phyloP scores from a whole-genome alignment of 2,888 invertebrate genomes.

The Ceramica pisi region DNA sequence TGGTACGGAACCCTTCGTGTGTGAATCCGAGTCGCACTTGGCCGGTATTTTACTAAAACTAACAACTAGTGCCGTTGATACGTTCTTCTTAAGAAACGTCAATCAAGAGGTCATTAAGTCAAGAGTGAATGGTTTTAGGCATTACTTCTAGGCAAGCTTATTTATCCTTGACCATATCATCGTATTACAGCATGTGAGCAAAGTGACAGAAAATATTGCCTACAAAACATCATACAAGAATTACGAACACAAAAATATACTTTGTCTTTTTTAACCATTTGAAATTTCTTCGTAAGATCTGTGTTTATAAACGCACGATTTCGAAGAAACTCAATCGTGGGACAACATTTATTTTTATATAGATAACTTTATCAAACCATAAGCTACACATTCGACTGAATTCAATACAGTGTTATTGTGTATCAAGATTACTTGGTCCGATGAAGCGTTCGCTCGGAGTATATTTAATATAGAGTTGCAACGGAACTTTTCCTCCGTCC shows the following conservation, averaged over 20 bases:
- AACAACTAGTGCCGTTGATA: too few relatives aligned
- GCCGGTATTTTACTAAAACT: too few relatives aligned
- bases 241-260: not conserved
- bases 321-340: not conserved
- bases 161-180: too few relatives aligned
- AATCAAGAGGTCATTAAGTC: too few relatives aligned
- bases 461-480: conserved; percentile 39
- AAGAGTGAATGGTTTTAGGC: too few relatives aligned
- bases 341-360: not conserved
- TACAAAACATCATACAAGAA: not conserved
- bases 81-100: too few relatives aligned
- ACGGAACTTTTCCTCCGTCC: not conserved
- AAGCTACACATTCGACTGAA: conserved; percentile 39
- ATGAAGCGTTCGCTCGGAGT: conserved; percentile 52
- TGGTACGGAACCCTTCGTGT: too few relatives aligned
- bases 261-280: not conserved
- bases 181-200: too few relatives aligned
- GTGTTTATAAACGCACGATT: not conserved
- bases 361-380: conserved; percentile 37
- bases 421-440: conserved; percentile 57
- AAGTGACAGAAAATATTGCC: too few relatives aligned
- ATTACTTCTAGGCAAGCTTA: too few relatives aligned
- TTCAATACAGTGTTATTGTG: conserved; percentile 52
- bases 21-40: too few relatives aligned
- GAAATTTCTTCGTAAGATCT: not conserved